These are phyloP conservation scores for Drosophila diplacantha DNA, from an alignment of 2,888 invertebrate genomes.

Conservation along the genomic window DNA sequence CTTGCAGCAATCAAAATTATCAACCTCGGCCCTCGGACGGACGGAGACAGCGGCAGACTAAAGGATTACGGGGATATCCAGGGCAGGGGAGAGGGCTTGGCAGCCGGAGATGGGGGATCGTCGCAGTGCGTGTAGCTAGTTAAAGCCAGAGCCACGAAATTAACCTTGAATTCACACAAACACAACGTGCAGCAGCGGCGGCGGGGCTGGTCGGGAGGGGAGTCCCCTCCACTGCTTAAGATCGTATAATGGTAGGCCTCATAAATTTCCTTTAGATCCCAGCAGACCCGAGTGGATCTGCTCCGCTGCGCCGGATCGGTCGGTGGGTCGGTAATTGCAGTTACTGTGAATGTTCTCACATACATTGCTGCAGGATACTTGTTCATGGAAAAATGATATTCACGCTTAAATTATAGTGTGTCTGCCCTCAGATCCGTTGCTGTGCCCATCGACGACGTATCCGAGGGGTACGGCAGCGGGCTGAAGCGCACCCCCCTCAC, in stretches of 20 bases:
- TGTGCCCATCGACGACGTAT: conserved; percentile 31
- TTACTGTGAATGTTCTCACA: conserved; percentile 74
- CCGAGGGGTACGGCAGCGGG: neutral
- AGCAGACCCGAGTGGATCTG: conserved; percentile 35
- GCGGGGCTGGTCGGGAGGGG: neutral
- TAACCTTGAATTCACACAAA: conserved; percentile 71
- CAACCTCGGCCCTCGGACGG: conserved; percentile 47
- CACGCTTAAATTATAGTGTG: conserved; percentile 71
- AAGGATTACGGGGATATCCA: conserved; percentile 38
- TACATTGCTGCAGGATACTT: conserved; percentile 69
- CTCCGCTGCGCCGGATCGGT: conserved; percentile 27
- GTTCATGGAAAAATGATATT: conserved; percentile 73
- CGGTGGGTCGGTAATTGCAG: conserved; percentile 63
- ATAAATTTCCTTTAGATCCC: conserved; percentile 69
- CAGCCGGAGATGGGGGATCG: conserved; percentile 9
- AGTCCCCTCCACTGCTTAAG: conserved; percentile 57
- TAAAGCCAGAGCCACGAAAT: conserved; percentile 63
- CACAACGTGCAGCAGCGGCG: conserved; percentile 34
- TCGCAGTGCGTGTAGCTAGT: conserved; percentile 72
- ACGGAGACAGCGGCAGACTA: conserved; percentile 19
- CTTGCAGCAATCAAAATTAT: conserved; percentile 72
- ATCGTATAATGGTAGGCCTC: conserved; percentile 65
- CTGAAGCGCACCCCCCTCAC: conserved; percentile 14
- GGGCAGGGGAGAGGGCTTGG: neutral
- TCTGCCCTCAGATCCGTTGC: conserved; percentile 49